phyloP scores from a whole-genome alignment of 2,888 invertebrate species.

The Melieria picta region DNA sequence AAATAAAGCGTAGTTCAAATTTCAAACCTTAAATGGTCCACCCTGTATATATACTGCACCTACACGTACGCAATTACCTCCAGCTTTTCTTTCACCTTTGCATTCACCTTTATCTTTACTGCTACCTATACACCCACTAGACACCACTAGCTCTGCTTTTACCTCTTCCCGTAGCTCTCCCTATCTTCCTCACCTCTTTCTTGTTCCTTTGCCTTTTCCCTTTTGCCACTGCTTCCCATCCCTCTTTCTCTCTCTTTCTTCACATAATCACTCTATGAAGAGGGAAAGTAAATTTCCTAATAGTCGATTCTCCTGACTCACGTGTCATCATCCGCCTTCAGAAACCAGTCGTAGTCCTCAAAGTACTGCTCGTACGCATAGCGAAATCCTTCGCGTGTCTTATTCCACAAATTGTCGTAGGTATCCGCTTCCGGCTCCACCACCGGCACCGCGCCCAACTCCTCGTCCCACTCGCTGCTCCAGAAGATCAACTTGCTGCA shows the following conservation, averaged over 20 bases:
- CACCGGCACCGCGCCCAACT: slow-evolving; percentile 81
- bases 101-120: too few species aligned
- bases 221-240: neutral
- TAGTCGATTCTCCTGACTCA: slow-evolving; percentile 68
- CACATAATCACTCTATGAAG: neutral
- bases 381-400: slow-evolving; percentile 92
- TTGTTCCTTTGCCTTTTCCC: too few species aligned
- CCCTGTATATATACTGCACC: too few species aligned
- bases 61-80: too few species aligned
- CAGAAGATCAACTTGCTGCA: slow-evolving; percentile 87
- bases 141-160: too few species aligned
- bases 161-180: too few species aligned
- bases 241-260: neutral
- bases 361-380: slow-evolving; percentile 84
- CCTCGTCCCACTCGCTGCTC: slow-evolving; percentile 77
- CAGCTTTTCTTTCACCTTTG: too few species aligned
- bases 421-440: slow-evolving; percentile 78
- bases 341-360: slow-evolving; percentile 92
- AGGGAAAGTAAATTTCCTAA: neutral
- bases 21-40: too few species aligned
- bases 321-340: slow-evolving; percentile 99
- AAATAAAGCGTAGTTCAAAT: too few species aligned
- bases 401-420: slow-evolving; percentile 90
- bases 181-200: too few species aligned
- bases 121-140: too few species aligned